These are phyloP conservation scores for Frieseomelitta varia DNA, from an alignment of 1,140 invertebrate species.

Conservation along the genomic window DNA sequence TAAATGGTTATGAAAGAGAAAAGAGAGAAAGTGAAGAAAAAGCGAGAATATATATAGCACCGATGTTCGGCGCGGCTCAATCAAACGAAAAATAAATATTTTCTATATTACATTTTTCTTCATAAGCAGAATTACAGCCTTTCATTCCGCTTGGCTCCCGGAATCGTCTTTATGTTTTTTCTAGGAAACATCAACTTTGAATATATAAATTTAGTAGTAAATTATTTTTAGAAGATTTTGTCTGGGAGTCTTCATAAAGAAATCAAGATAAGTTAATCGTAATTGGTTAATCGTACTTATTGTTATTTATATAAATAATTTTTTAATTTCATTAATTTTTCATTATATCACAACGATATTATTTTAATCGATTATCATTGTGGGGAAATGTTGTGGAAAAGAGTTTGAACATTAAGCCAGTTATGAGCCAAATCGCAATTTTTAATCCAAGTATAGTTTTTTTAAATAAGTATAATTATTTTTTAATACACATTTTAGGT, in stretches of 20 bases:
- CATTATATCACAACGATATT: neutral
- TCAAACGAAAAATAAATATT: constrained; percentile 79
- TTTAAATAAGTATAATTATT: neutral
- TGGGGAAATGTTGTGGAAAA: constrained; percentile 13
- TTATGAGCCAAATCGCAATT: neutral
- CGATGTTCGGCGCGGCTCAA: constrained; percentile 67
- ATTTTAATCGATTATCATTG: neutral
- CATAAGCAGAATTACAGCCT: constrained; percentile 74
- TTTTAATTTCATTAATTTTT: constrained; percentile 27
- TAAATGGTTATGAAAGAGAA: neutral
- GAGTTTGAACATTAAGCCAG: neutral
- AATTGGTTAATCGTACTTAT: constrained; percentile 4
- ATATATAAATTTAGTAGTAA: neutral
- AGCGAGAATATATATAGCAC: constrained; percentile 68
- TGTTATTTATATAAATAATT: neutral
- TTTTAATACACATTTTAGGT: neutral
- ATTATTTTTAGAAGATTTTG: neutral
- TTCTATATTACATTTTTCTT: constrained; percentile 77
- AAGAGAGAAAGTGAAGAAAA: constrained; percentile 36
- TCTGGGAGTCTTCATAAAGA: constrained; percentile 32
- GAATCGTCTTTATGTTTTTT: constrained; percentile 10
- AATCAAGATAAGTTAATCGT: constrained; percentile 7
- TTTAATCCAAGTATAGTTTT: too few relatives aligned
- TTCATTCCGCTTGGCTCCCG: constrained; percentile 72
- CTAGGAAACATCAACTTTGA: neutral